phyloP scores from a whole-genome alignment of 1,140 invertebrate genomes.

The Odontomachus brunneus region DNA sequence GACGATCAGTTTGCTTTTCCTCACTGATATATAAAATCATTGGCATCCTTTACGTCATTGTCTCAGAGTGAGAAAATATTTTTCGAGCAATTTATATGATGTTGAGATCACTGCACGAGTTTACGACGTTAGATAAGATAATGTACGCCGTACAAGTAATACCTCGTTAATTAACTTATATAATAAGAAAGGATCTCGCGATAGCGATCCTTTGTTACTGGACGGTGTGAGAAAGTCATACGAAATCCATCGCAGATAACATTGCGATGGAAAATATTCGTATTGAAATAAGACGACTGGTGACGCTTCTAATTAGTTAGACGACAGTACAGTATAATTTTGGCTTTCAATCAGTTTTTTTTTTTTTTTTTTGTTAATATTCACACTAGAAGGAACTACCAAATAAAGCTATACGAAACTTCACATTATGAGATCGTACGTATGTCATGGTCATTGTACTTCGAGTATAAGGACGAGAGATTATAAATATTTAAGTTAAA shows the following conservation, averaged over 20 bases:
- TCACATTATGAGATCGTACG: constrained; percentile 8
- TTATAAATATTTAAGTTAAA: neutral
- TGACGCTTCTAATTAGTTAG: constrained; percentile 1
- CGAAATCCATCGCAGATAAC: constrained; percentile 19
- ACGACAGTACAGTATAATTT: neutral
- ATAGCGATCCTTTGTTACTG: constrained; percentile 26
- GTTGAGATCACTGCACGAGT: neutral
- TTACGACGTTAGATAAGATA: constrained; percentile 3
- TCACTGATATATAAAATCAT: constrained; percentile 6
- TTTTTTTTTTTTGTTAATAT: neutral
- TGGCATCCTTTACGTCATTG: neutral
- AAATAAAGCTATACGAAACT: constrained; percentile 1
- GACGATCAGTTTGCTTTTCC: neutral
- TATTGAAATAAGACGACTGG: neutral
- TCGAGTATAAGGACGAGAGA: neutral
- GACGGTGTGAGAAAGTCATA: constrained; percentile 43
- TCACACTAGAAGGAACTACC: neutral
- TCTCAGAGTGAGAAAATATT: neutral
- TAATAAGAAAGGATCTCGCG: neutral
- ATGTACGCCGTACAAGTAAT: neutral
- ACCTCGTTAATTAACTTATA: constrained; percentile 22
- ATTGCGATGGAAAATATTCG: constrained; percentile 11
- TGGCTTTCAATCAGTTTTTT: neutral
- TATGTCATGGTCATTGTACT: neutral
- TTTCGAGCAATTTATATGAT: neutral